A percentile compares a stretch with the other conserved stretches of the same genome.
phyloP scores from a whole-genome alignment of 1,140 invertebrate species.

The Drosophila nigrodunni region DNA sequence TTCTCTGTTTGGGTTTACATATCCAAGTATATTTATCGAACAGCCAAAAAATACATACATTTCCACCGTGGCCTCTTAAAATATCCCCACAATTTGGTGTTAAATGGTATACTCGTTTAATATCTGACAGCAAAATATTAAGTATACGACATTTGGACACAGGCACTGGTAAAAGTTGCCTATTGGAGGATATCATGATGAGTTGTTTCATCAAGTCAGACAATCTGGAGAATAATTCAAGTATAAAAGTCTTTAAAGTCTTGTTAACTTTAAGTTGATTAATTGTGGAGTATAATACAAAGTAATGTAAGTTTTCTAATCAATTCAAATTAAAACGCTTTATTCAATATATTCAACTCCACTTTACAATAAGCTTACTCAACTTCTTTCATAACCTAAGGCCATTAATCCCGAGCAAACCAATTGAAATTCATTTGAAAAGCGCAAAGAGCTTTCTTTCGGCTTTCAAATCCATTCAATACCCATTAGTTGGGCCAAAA shows the following conservation, averaged over 20 bases:
- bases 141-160: constrained; percentile 20
- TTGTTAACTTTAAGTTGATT: no score
- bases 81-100: constrained; percentile 25
- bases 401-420: background rate
- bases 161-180: constrained; percentile 3
- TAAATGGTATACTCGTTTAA: constrained; percentile 4
- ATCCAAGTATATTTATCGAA: constrained; percentile 25
- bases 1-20: constrained; percentile 17
- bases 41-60: constrained; percentile 11
- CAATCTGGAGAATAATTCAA: background rate
- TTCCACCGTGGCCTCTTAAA: constrained; percentile 2
- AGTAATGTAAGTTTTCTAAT: background rate
- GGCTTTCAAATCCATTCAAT: constrained; percentile 13
- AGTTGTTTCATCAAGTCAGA: background rate
- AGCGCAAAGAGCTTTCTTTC: background rate
- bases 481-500: constrained; percentile 20
- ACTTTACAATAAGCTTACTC: background rate
- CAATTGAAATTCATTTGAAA: constrained; percentile 4
- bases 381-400: background rate
- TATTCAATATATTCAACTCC: no score
- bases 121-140: constrained; percentile 16
- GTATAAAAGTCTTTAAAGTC: background rate
- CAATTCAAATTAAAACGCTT: background rate
- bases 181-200: background rate
- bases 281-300: no score